Percentiles rank a stretch among this genome's conserved stretches.
Conservation (phyloP, 2,797 vertebrate genomes). For the Coccyzus lansbergi region DNA sequence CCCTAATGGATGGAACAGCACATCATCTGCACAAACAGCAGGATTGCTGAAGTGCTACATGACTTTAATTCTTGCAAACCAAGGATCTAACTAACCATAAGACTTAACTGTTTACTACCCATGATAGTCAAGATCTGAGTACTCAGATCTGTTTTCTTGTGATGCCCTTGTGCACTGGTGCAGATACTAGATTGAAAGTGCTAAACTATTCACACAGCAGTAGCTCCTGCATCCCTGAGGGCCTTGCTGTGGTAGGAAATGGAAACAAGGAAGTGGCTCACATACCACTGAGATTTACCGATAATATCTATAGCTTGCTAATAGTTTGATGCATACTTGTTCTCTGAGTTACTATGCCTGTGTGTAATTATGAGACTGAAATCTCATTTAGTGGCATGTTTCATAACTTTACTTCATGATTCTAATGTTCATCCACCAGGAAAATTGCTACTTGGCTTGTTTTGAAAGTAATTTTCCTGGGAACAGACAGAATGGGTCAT, state of each 20-base stretch:
- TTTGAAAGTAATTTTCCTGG: slow-evolving; percentile 7
- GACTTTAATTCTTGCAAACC: neutral
- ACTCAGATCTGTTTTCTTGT: neutral
- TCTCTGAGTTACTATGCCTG: neutral
- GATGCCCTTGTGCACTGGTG: neutral
- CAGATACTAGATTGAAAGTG: neutral
- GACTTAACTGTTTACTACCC: neutral
- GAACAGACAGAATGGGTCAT: neutral
- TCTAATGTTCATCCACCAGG: slow-evolving; percentile 14
- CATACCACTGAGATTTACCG: neutral
- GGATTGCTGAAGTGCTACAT: neutral
- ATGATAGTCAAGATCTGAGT: neutral
- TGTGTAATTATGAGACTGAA: neutral
- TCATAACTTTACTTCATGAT: neutral
- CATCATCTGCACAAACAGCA: neutral
- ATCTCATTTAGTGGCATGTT: neutral
- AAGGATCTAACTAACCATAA: neutral
- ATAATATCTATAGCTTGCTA: neutral
- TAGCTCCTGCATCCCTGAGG: neutral
- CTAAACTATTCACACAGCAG: neutral
- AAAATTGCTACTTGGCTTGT: slow-evolving; percentile 32
- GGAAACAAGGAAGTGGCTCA: neutral
- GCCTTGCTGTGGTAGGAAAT: neutral
- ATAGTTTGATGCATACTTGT: neutral
- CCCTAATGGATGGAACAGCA: neutral